These are phyloP conservation scores for Panthera leo DNA, from an alignment of 2,113 vertebrate genomes.

Conservation along the genomic window DNA sequence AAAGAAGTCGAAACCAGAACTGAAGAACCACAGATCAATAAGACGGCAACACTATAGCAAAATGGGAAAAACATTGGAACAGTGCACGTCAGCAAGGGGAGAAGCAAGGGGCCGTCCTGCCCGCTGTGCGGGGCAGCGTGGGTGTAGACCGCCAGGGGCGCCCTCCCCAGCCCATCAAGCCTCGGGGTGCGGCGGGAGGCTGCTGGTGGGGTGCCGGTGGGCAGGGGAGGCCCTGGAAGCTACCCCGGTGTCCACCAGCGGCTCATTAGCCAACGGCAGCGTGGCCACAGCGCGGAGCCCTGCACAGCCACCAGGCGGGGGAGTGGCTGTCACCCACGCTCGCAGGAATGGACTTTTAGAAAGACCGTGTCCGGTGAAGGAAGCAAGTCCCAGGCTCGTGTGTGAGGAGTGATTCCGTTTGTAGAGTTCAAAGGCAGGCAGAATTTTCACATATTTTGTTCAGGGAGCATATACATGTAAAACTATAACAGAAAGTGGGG, in stretches of 20 bases:
- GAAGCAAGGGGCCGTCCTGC: not conserved
- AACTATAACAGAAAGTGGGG: not conserved
- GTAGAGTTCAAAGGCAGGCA: no score
- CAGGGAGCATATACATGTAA: not conserved
- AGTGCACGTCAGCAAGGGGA: accelerated
- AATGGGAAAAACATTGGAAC: not conserved
- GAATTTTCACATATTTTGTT: not conserved
- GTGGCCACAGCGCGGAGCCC: no score
- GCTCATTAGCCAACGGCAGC: not conserved
- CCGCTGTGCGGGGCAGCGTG: accelerated
- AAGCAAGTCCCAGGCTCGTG: not conserved
- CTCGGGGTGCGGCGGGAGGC: not conserved
- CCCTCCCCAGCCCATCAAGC: not conserved
- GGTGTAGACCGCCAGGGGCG: accelerated
- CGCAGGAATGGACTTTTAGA: accelerated
- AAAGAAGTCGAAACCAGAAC: no score
- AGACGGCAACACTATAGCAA: not conserved
- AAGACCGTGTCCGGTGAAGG: not conserved
- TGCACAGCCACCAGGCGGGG: accelerated
- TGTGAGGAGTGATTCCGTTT: accelerated
- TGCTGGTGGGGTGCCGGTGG: not conserved
- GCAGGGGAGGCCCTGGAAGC: not conserved
- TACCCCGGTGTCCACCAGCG: accelerated
- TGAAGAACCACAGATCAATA: accelerated
- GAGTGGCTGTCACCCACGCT: accelerated